These are phyloP conservation scores for Sebastes ruberrimus DNA, from an alignment of 2,797 vertebrate genomes.

Conservation along the genomic window DNA sequence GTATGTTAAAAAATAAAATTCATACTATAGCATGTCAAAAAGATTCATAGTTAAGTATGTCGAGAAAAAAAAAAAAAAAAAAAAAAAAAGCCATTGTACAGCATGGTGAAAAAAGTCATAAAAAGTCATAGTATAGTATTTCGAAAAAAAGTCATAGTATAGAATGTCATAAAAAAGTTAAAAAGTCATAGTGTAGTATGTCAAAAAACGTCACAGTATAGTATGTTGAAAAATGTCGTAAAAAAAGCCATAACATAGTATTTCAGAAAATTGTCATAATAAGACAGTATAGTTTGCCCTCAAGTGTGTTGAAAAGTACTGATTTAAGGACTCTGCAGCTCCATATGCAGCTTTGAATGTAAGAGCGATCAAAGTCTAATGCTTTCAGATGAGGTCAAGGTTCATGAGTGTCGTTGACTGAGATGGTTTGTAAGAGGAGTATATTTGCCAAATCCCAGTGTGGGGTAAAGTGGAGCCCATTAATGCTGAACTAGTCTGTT, in stretches of 20 bases:
- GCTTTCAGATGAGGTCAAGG: slow-evolving; percentile 51
- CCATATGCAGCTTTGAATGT: slow-evolving; percentile 14
- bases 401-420: slow-evolving; percentile 52
- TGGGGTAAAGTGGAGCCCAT: slow-evolving; percentile 31
- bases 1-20: too few species aligned
- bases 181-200: too few species aligned
- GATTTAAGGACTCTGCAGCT: slow-evolving; percentile 37
- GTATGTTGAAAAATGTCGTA: neutral
- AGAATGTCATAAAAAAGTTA: too few species aligned
- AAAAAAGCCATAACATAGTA: too few species aligned
- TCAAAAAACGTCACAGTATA: neutral
- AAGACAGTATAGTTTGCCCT: neutral
- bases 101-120: neutral
- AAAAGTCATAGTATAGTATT: neutral
- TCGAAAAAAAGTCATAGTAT: too few species aligned
- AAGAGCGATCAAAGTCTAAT: slow-evolving; percentile 19
- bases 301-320: slow-evolving; percentile 38
- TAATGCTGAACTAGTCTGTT: slow-evolving; percentile 40
- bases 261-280: neutral
- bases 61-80: too few species aligned
- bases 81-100: neutral
- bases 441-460: slow-evolving; percentile 46
- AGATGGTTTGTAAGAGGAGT: slow-evolving; percentile 8
- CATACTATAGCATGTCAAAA: too few species aligned
- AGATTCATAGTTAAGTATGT: too few species aligned